phyloP scores from a whole-genome alignment of 1,140 invertebrate species.

The Formica exsecta region DNA sequence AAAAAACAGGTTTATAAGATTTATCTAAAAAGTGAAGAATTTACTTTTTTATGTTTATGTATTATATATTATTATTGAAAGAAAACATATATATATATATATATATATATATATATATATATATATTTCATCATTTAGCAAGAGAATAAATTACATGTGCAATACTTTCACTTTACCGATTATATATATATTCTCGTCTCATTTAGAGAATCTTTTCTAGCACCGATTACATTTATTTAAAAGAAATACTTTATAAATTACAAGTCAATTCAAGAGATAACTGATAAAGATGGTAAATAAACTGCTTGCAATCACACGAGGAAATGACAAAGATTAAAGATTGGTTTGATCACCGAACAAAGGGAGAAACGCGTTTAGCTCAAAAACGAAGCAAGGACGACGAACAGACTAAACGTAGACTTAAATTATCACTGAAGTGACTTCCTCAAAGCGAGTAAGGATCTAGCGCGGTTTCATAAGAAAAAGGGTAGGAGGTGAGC shows the following conservation, averaged over 20 bases:
- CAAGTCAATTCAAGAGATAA: background rate
- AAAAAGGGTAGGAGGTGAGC: slow-evolving; percentile 48
- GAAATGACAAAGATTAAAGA: background rate
- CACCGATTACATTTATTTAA: background rate
- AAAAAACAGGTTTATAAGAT: background rate
- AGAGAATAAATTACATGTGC: too few relatives aligned
- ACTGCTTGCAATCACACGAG: background rate
- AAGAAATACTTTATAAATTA: background rate
- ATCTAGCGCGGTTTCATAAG: slow-evolving; percentile 20
- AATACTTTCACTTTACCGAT: too few relatives aligned
- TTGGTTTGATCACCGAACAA: background rate
- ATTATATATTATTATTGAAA: background rate
- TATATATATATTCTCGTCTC: background rate
- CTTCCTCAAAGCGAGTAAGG: slow-evolving; percentile 16
- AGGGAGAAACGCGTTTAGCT: background rate
- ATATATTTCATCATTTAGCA: too few relatives aligned
- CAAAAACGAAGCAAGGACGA: background rate
- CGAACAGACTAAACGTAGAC: background rate
- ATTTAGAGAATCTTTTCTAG: background rate
- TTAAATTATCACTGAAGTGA: slow-evolving; percentile 45
- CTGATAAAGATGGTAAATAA: background rate
- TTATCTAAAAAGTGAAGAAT: background rate
- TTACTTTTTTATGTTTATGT: background rate
- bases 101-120: too few relatives aligned
- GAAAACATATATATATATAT: background rate